These are phyloP conservation scores for Brachyptera putata DNA, from an alignment of 2,888 invertebrate genomes.

Conservation along the genomic window DNA sequence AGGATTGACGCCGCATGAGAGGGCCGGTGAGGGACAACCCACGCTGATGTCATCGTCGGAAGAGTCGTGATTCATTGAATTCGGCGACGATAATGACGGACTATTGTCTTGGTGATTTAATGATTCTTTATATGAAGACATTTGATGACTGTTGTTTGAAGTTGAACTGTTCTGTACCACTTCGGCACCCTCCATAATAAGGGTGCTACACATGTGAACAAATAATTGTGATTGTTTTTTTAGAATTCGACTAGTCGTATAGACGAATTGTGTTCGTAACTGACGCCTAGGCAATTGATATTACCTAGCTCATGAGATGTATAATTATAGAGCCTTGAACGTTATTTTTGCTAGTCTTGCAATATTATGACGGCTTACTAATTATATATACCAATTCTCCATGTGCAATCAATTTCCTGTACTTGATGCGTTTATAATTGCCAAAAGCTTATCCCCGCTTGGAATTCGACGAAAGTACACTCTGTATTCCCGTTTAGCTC, in stretches of 20 bases:
- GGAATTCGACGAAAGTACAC: no score
- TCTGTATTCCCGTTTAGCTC: no score
- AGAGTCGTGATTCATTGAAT: conserved; percentile 47
- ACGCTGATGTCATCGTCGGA: conserved; percentile 74
- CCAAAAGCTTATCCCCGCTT: no score
- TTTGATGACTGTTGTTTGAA: not conserved
- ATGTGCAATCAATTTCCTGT: no score
- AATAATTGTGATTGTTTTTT: not conserved
- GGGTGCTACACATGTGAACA: conserved; percentile 23
- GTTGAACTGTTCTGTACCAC: conserved; percentile 8
- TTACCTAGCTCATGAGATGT: no score
- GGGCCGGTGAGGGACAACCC: conserved; percentile 62
- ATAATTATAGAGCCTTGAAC: no score
- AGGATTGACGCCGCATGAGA: conserved; percentile 39
- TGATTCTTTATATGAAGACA: conserved; percentile 18
- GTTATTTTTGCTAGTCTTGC: no score
- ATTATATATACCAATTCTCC: no score
- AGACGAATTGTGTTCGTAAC: no score
- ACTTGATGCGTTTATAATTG: no score
- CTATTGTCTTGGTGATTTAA: conserved; percentile 33
- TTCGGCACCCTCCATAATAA: conserved; percentile 27
- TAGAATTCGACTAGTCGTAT: not conserved
- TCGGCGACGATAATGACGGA: conserved; percentile 39
- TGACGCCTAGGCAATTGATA: no score
- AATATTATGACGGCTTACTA: no score